Conservation (phyloP, 2,797 vertebrate species). For the Catamblyrhynchus diadema region DNA sequence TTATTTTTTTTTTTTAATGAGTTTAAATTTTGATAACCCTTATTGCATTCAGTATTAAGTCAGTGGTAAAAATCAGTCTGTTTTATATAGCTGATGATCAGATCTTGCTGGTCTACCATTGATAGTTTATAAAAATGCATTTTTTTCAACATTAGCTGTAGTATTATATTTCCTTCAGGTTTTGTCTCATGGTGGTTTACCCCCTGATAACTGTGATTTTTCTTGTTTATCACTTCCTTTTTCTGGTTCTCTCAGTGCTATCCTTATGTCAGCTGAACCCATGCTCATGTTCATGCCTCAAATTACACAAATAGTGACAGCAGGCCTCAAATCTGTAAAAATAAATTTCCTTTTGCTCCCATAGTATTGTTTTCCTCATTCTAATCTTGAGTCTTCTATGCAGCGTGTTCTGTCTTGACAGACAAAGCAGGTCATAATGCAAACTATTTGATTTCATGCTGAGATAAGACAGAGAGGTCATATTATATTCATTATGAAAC, state of each 20-base stretch:
- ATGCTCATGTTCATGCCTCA: neutral
- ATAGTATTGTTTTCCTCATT: neutral
- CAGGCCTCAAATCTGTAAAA: neutral
- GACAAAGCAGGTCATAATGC: neutral
- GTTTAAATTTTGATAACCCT: neutral
- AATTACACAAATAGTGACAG: neutral
- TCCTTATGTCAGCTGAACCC: neutral
- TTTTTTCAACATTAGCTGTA: neutral
- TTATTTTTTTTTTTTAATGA: neutral
- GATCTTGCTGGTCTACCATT: neutral
- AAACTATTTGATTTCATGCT: neutral
- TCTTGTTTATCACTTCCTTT: neutral
- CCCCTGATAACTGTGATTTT: neutral
- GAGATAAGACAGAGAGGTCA: neutral
- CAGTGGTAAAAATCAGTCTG: neutral
- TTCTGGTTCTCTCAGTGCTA: neutral
- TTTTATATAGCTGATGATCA: neutral
- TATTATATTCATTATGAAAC: neutral
- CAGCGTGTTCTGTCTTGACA: neutral
- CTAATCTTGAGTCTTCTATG: neutral
- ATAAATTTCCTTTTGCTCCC: neutral
- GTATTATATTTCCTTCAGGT: neutral
- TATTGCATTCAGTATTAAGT: neutral
- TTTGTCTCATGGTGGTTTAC: neutral
- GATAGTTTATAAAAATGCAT: neutral